Evolutionary conservation across 2,888 invertebrate genomes (phyloP).

Genomic region (Cheilosia pagana): DNA sequence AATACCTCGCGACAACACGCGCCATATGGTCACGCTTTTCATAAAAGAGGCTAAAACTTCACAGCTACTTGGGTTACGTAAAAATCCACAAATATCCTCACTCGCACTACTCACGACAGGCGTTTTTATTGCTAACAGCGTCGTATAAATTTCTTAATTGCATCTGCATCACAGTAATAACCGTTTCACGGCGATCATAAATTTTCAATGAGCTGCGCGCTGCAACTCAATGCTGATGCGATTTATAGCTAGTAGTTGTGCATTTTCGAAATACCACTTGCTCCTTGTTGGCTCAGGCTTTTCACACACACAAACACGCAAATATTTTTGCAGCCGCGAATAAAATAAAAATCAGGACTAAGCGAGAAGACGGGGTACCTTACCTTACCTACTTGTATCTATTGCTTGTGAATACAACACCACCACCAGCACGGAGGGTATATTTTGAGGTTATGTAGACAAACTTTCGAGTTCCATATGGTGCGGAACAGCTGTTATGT

Average conservation of each 20-base stretch:
- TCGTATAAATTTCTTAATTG: conserved; percentile 48
- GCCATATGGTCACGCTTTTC: too few relatives aligned
- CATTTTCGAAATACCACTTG: too few relatives aligned
- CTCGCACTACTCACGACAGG: background rate
- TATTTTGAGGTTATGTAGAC: conserved; percentile 23
- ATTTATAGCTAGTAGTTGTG: conserved; percentile 19
- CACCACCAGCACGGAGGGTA: background rate
- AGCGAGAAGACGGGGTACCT: too few relatives aligned
- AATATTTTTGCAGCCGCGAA: too few relatives aligned
- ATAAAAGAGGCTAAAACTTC: background rate
- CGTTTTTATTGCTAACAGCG: conserved; percentile 12
- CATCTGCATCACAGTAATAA: conserved; percentile 54
- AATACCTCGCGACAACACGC: too few relatives aligned
- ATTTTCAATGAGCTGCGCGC: conserved; percentile 34
- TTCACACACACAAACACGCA: too few relatives aligned
- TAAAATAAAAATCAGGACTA: too few relatives aligned
- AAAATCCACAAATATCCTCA: conserved; percentile 12
- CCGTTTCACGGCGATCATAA: conserved; percentile 46
- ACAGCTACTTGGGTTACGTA: background rate
- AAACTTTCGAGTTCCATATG: conserved; percentile 33
- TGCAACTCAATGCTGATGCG: conserved; percentile 31
- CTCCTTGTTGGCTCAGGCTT: too few relatives aligned
- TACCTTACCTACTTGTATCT: too few relatives aligned
- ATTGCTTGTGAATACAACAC: too few relatives aligned
- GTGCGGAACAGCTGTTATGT: conserved; percentile 20